Conservation (phyloP, 2,797 vertebrate genomes). For the Pyrocephalus nanus region DNA sequence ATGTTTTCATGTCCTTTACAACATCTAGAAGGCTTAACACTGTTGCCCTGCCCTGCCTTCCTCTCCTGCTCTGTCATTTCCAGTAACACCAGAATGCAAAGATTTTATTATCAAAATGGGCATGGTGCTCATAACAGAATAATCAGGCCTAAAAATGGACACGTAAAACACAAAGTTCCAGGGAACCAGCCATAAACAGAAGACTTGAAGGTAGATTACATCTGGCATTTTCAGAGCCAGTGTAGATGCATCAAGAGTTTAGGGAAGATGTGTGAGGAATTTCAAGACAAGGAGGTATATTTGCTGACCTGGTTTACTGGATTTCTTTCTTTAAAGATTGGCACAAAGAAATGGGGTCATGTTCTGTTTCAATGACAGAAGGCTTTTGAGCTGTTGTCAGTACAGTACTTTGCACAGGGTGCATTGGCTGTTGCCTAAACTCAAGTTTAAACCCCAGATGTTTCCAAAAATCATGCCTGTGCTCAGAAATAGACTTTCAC, state of each 20-base stretch:
- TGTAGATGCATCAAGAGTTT: neutral
- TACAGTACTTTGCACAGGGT: accelerated
- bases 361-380: neutral
- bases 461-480: neutral
- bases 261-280: neutral
- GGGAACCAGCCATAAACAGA: neutral
- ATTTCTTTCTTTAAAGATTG: neutral
- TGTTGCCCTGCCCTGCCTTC: neutral
- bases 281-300: neutral
- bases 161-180: neutral
- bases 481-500: neutral
- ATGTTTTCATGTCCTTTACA: neutral
- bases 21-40: neutral
- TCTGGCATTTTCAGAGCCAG: neutral
- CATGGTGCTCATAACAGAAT: slow-evolving; percentile 19
- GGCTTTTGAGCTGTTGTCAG: neutral
- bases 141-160: neutral
- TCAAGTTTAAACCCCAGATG: neutral
- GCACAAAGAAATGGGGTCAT: neutral
- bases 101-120: neutral
- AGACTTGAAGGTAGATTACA: neutral
- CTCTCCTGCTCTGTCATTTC: neutral
- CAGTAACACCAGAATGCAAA: neutral
- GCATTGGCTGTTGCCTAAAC: neutral
- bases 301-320: neutral